A percentile compares a stretch with the other conserved stretches of the same genome.
phyloP scores from a whole-genome alignment of 2,113 vertebrate species.

The Picathartes gymnocephalus region DNA sequence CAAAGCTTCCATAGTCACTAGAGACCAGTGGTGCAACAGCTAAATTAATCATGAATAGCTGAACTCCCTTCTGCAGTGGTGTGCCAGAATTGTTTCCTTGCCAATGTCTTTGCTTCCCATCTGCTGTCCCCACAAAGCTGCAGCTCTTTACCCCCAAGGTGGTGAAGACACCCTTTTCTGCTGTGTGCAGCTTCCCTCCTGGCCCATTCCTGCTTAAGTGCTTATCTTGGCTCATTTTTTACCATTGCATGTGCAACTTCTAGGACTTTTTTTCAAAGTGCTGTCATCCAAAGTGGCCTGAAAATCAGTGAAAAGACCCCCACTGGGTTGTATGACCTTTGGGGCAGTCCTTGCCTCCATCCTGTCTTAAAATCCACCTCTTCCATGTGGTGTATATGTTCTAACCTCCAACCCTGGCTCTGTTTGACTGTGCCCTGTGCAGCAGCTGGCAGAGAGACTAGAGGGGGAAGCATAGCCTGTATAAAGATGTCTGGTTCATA shows the following conservation, averaged over 20 bases:
- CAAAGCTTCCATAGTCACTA: slow-evolving; percentile 12
- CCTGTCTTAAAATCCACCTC: background rate
- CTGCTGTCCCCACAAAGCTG: background rate
- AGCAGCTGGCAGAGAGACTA: background rate
- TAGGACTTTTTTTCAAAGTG: background rate
- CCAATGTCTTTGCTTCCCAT: slow-evolving; percentile 8
- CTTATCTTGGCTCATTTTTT: background rate
- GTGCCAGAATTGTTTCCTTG: slow-evolving; percentile 19
- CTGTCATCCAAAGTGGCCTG: background rate
- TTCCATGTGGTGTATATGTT: background rate
- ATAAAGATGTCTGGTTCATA: background rate
- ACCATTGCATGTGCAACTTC: background rate
- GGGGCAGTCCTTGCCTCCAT: background rate
- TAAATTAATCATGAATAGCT: slow-evolving; percentile 32
- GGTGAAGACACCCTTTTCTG: background rate
- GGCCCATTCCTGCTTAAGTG: background rate
- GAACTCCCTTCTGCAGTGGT: background rate
- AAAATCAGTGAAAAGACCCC: background rate
- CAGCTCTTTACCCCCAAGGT: background rate
- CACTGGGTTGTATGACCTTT: background rate
- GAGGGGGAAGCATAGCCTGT: background rate
- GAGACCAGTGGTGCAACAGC: slow-evolving; percentile 35
- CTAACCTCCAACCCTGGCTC: background rate
- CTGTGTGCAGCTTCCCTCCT: background rate
- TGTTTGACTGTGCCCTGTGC: background rate